Base-by-base conservation (phyloP, 2,797 vertebrate genomes). In the Merluccius polli region DNA sequence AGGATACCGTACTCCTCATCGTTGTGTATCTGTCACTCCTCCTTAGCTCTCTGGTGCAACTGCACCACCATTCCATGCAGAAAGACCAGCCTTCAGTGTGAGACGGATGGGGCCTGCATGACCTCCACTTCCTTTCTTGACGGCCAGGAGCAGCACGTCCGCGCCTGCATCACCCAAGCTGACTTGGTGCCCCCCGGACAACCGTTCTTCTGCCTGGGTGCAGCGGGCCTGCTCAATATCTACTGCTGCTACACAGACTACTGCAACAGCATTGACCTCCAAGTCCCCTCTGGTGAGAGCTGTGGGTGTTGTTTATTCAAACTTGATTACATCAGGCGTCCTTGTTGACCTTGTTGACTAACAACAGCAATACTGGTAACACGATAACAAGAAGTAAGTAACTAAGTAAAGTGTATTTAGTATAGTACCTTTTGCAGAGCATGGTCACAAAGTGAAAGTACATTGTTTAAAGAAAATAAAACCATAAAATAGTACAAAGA, bases 191-290 rank as follows among this genome's bases (percentile, higher is more conserved):
- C 96, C 9, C 95, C 93, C 0, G 96, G 96, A 71, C 96, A 97
- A 35, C 97, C 97, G 3, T 96, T 99, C 90, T 96, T 94, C 76
- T 99, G 97, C 76, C 94, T 94, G 79, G 94, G 96, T 30, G 95
- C 96, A 0, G 94, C 96, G 85, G 95, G 96, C 36, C 91, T 95
- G n/a, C 92, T 96, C 9, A 97, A 97, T 68, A 98, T 94, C 8
- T 94, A 96, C 89, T 99, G 97, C 94, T 99, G 97, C 93, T 96
- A 97, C 85, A 94, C 93, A 0, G 95, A 99, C 90, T 98, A 94
- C 91, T 99, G 97, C 93, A 99, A 99, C 92, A 97, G 94, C 89
- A 94, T 97, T 0, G 94, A 97, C 86, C 92, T 97, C 74, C 92
- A 94, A 86, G 92, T 96, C 75, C 95, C 95, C 82, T 94, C 93